These are phyloP conservation scores for Trisateles emortualis DNA, from an alignment of 2,888 invertebrate genomes.

Conservation along the genomic window DNA sequence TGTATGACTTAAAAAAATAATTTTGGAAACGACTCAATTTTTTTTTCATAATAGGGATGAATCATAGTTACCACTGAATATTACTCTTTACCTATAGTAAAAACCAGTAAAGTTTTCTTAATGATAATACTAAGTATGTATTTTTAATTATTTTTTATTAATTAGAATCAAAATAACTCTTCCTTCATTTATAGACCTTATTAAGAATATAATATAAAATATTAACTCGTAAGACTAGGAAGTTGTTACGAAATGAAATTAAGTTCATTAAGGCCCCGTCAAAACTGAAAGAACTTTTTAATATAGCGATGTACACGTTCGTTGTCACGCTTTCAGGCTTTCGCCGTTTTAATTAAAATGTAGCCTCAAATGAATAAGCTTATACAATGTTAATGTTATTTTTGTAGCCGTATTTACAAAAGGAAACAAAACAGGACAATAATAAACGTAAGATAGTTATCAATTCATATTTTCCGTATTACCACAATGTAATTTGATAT, in stretches of 20 bases:
- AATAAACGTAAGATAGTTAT: too few species aligned
- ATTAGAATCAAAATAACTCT: neutral
- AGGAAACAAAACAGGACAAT: too few species aligned
- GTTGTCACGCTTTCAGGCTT: conserved; percentile 33
- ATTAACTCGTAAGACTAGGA: conserved; percentile 22
- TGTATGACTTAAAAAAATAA: too few species aligned
- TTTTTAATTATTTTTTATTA: too few species aligned
- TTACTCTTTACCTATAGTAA: too few species aligned
- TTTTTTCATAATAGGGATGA: too few species aligned
- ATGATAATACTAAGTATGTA: too few species aligned
- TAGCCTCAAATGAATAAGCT: conserved; percentile 36
- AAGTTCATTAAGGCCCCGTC: conserved; percentile 33
- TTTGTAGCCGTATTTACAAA: conserved; percentile 15
- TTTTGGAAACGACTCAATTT: too few species aligned
- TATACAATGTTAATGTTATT: conserved; percentile 36
- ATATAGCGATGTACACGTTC: conserved; percentile 35
- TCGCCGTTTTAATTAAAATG: conserved; percentile 45
- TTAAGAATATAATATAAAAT: neutral
- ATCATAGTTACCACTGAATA: too few species aligned
- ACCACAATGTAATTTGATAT: too few species aligned
- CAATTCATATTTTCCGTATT: too few species aligned
- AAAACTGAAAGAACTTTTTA: conserved; percentile 41
- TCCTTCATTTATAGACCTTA: neutral
- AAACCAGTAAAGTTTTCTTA: too few species aligned
- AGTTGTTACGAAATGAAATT: conserved; percentile 24